phyloP scores from a whole-genome alignment of 1,140 invertebrate species.

The Lasioglossum albipes region DNA sequence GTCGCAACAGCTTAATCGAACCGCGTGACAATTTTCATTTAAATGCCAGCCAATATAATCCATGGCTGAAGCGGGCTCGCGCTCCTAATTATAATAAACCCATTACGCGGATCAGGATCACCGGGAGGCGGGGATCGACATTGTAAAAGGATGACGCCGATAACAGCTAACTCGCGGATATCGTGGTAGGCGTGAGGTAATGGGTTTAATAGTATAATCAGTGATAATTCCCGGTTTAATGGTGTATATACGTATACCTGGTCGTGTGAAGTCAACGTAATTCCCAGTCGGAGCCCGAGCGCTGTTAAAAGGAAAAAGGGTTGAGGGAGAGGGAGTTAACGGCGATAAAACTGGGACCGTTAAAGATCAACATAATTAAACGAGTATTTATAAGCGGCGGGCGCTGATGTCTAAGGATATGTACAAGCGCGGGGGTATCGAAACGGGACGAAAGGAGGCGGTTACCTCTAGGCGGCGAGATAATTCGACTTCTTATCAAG shows the following conservation, averaged over 20 bases:
- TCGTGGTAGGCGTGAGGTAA: constrained; percentile 10
- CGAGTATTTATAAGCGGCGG: constrained; percentile 30
- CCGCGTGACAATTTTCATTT: constrained; percentile 19
- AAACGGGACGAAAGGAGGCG: not conserved
- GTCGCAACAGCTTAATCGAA: too few species aligned
- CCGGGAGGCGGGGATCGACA: not conserved
- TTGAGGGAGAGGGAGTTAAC: not conserved
- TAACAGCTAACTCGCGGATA: constrained; percentile 23
- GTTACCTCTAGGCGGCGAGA: constrained; percentile 44
- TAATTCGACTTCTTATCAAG: constrained; percentile 64
- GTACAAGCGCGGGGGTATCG: constrained; percentile 6
- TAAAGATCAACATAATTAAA: constrained; percentile 54
- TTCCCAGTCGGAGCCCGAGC: not conserved
- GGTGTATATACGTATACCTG: not conserved
- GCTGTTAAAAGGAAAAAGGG: not conserved
- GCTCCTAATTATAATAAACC: constrained; percentile 12
- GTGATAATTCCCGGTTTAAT: constrained; percentile 30
- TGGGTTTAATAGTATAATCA: constrained; percentile 32
- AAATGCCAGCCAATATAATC: not conserved
- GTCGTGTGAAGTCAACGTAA: constrained; percentile 22
- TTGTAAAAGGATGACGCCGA: constrained; percentile 7
- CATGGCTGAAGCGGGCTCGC: not conserved
- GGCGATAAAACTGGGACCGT: constrained; percentile 36
- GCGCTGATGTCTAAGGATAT: not conserved
- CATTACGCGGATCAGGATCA: not conserved